Evolutionary conservation across 2,888 invertebrate genomes (phyloP).

Genomic region (Monopis laevigella): DNA sequence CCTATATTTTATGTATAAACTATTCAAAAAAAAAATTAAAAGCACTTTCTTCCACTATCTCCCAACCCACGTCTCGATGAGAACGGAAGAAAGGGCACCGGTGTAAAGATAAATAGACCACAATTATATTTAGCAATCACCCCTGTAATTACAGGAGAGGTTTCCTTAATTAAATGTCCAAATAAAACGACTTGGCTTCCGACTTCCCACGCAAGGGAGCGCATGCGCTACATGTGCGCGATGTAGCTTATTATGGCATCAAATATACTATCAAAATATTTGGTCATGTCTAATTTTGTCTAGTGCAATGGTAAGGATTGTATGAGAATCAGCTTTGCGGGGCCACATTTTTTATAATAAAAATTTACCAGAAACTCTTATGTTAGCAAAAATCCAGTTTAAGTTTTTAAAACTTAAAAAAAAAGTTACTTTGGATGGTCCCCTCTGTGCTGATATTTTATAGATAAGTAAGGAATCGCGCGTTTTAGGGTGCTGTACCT

Average conservation of each 20-base stretch:
- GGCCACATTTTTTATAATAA: too few species aligned
- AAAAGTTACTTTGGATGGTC: too few species aligned
- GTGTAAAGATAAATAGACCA: slow-evolving; percentile 40
- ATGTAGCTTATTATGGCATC: slow-evolving; percentile 49
- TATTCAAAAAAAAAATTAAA: slow-evolving; percentile 15
- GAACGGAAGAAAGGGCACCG: slow-evolving; percentile 34
- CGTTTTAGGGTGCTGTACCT: too few species aligned
- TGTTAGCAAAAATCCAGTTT: too few species aligned
- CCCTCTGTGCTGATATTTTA: too few species aligned
- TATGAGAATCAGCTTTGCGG: too few species aligned
- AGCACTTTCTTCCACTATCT: slow-evolving; percentile 21
- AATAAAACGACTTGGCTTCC: slow-evolving; percentile 61
- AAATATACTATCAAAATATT: slow-evolving; percentile 46
- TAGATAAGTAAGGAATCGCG: too few species aligned
- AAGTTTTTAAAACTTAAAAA: too few species aligned
- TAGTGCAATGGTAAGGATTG: too few species aligned
- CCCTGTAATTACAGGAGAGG: slow-evolving; percentile 61
- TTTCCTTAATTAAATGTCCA: slow-evolving; percentile 58
- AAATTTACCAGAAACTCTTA: too few species aligned
- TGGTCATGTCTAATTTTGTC: too few species aligned
- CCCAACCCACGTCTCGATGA: slow-evolving; percentile 12
- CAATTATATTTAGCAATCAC: slow-evolving; percentile 64
- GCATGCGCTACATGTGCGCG: slow-evolving; percentile 49
- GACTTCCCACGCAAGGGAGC: slow-evolving; percentile 48
- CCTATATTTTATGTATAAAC: too few species aligned